Base-by-base conservation (phyloP, 2,113 vertebrate genomes). In the Mungos mungo region DNA sequence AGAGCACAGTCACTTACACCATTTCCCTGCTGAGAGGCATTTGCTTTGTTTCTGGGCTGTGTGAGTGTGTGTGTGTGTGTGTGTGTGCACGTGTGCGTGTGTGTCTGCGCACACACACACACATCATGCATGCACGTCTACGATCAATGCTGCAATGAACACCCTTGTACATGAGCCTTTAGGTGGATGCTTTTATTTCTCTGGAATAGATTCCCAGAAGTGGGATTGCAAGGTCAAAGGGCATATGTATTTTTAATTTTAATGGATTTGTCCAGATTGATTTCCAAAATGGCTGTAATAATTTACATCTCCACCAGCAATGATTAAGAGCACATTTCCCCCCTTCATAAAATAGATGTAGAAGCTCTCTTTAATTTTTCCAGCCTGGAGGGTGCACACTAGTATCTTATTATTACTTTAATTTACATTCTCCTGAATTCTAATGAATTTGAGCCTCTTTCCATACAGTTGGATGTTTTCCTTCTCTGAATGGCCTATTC, bases 171-270 rank as follows among this genome's bases (percentile, higher is more conserved):
- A 2, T 2, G 31, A 47, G 8, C 52, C 63, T 50, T 95, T 38
- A 27, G 60, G 15, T 92, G 33, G 41, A 80, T 25, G 27, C 84
- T 74, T 69, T 85, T 31, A 60, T 90, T 79, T 93, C 63, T 83
- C 71, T n/a, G 84, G 54, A 87, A 79, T 45, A 50, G 68, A 72
- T 87, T 92, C 93, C 90, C 80, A 8, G 84, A 90, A 90, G 88
- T 65, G 47, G 38, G 66, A 71, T 84, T 76, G 54, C 65, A 71
- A 81, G 88, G 88, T 96, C 96, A 95, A 95, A 97, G 95, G 57
- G 35, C 66, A 68, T 94, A 90, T 90, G 93, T 97, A 95, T 94
- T 97, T 97, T 97, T 97, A 88, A 97, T 94, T 79, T 60, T 88
- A 95, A 95, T 95, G 60, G 66, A 77, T 72, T 95, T 97, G 94